Base-by-base conservation (phyloP, 2,888 invertebrate species). In the Gymnocheta viridis region DNA sequence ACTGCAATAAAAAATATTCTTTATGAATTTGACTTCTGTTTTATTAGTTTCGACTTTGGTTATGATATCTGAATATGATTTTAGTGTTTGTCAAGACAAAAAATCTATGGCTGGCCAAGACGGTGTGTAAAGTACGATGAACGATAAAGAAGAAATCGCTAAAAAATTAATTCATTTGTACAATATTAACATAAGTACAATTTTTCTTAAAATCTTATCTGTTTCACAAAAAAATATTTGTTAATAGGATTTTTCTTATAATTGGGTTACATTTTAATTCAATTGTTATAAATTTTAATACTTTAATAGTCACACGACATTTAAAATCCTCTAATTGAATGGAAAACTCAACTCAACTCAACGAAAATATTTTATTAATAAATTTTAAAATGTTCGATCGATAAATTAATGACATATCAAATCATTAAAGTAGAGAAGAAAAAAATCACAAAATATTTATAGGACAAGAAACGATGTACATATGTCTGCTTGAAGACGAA, bases 251-350 rank as follows among this genome's bases (percentile, higher is more conserved):
- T 49, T 49, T 27, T 24, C 4, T 58, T 58, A 19, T 29, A 74
- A 70, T 54, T 51, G 14, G 38, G 32, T 79, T 27, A 79, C 44
- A 56, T 35, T 64, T 54, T 2, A n/a, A 73, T 29, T 17, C 73
- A 69, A 73, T 78, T 78, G 73, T 54, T 73, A 44, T 12, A 19
- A 51, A 79, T 77, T n/a, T 62, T 27, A 29, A 51, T 49, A 76
- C 56, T 58, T 67, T 64, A 60, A 66, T 70, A 72, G 72, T 83
- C 72, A 76, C 76, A 76, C 72, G 83, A 72, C 72, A 76, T 83
- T 83, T 80, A 58, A 64, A 76, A 72, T 58, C 32, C 60, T 47
- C 62, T 73, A 74, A 73, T 66, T 79, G 69, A 79, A 47, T 67
- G 27, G 14, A 64, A 76, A 69, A 54, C 2, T 38, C 17, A 7